Evolutionary conservation across 2,888 invertebrate genomes (phyloP), one percentile per base, ranked within the genome.

Genomic region (Omphaloscelis lunosa): DNA sequence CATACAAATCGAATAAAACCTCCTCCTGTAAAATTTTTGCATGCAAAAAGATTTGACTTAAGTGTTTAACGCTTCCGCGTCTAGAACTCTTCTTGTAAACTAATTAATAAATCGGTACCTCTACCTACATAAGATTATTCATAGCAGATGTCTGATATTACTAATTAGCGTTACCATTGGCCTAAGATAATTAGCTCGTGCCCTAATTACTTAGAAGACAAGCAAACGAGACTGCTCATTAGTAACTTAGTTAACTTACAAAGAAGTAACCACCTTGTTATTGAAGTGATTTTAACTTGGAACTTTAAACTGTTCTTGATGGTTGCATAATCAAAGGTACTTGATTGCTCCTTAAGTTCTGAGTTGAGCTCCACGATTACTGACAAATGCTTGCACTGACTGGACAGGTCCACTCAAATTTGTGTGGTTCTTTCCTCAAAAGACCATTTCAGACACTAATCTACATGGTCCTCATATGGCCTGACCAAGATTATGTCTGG

Each of bases 161-260:
- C 45, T 66, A 56, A 82, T 56, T 76, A 59, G 12, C 29, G 9
- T 48, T 59, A 53, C 67, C 41, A 68, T 81, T 81, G 56, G 12
- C 9, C 34, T 67, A 56, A 86, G 39, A 48, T 73, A 86, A 83
- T 78, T 68, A 61, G 70, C 51, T 12, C 39, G 29, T 12, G 79
- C 41, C 12, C 70, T 58, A 83, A 86, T 73, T 83, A 79, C 67
- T 66, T 12, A n/a, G 5, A 39, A 63, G 29, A 71, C 51, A 79
- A 78, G 59, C 59, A n/a, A 41, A 58, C 20, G 63, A 72, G 69
- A 48, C 65, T 72, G 39, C 80, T 79, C 27, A 65, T 65, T 59
- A 27, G n/a, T 62, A 62, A 83, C 69, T 86, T 69, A 72, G 56
- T 65, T 66, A 66, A 70, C 39, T 86, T 48, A 70, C 59, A 61